Percentiles rank a stretch among this genome's conserved stretches.
phyloP scores from a whole-genome alignment of 2,113 vertebrate species.

The Equus quagga region DNA sequence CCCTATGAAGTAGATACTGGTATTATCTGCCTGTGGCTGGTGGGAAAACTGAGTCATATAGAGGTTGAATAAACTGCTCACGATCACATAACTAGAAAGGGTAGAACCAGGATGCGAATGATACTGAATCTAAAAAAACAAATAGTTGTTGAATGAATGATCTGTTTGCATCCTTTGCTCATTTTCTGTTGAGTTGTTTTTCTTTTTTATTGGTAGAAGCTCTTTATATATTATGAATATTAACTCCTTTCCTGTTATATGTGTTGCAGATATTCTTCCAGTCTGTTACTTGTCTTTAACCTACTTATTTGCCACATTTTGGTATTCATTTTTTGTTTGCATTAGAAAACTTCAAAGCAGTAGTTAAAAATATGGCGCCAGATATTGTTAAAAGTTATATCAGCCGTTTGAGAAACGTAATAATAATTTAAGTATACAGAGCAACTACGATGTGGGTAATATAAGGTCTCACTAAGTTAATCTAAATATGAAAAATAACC shows the following conservation, averaged over 20 bases:
- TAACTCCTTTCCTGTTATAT: neutral
- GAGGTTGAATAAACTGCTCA: neutral
- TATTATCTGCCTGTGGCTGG: neutral
- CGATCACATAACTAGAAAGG: neutral
- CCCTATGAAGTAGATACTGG: neutral
- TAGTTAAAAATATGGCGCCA: constrained; percentile 29
- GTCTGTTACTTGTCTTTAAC: constrained; percentile 14
- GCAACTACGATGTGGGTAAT: constrained; percentile 14
- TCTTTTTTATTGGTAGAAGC: constrained; percentile 2
- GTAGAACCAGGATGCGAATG: neutral
- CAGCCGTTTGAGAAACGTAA: constrained; percentile 29
- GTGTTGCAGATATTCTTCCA: neutral
- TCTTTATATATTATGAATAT: constrained; percentile 14
- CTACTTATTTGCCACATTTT: constrained; percentile 13
- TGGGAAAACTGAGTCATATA: neutral
- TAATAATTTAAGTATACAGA: constrained; percentile 26
- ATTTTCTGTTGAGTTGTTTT: neutral
- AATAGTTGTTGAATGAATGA: neutral
- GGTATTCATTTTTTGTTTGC: constrained; percentile 19
- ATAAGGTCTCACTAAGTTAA: constrained; percentile 50
- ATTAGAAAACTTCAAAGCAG: neutral
- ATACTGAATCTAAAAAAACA: neutral
- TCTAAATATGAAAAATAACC: constrained; percentile 65
- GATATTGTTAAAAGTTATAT: constrained; percentile 40
- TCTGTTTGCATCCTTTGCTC: neutral